A percentile compares a stretch with the other conserved stretches of the same genome.
Conservation (phyloP, 2,113 vertebrate genomes). For the Alethe castanea region DNA sequence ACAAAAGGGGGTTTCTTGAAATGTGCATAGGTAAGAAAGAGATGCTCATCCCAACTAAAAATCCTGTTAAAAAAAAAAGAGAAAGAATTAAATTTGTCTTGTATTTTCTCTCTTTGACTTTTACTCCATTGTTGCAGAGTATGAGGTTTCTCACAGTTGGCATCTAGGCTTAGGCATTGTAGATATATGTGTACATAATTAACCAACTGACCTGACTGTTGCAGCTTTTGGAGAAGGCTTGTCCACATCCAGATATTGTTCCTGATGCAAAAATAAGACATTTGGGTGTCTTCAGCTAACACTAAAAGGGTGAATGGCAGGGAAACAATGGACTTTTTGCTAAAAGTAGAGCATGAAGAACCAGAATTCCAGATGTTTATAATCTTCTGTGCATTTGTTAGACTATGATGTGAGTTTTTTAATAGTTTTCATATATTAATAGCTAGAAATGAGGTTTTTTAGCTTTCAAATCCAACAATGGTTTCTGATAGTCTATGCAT, state of each 20-base stretch:
- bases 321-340: not conserved
- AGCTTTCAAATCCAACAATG: not conserved
- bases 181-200: not conserved
- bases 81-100: not conserved
- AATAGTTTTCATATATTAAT: not conserved
- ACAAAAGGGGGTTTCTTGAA: not conserved
- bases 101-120: not conserved
- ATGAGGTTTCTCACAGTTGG: not conserved
- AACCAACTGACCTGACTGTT: not conserved
- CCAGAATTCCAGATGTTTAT: constrained; percentile 14
- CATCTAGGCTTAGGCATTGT: not conserved
- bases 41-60: not conserved
- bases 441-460: not conserved
- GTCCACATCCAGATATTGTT: not conserved
- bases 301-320: not conserved
- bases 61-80: not conserved
- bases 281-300: not conserved
- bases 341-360: not conserved
- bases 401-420: not conserved
- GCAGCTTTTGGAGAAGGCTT: not conserved
- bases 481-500: fast-evolving
- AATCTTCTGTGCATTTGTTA: not conserved
- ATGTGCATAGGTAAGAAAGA: not conserved
- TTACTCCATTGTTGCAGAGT: not conserved
- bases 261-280: not conserved